Conservation (phyloP, 1,140 invertebrate genomes). For the Euborellia annulipes region DNA sequence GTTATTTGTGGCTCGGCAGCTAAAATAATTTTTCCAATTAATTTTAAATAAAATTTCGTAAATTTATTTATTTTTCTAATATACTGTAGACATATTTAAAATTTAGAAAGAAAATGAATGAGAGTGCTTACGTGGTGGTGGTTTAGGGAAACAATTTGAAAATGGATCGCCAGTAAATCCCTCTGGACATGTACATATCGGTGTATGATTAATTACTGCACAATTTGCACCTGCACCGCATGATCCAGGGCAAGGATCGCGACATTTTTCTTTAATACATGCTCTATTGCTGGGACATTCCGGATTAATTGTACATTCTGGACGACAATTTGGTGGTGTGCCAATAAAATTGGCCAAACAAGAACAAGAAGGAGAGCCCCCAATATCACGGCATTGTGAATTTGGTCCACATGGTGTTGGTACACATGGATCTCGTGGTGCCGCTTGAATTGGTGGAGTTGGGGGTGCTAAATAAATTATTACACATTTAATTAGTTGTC, state of each 20-base stretch:
- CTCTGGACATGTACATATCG: constrained; percentile 46
- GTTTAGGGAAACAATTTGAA: constrained; percentile 35
- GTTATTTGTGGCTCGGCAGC: constrained; percentile 12
- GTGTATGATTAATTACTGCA: constrained; percentile 47
- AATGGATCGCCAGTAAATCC: constrained; percentile 57
- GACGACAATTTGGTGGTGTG: constrained; percentile 50
- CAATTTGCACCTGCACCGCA: constrained; percentile 48
- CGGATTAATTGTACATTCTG: constrained; percentile 54
- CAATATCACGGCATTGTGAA: constrained; percentile 45
- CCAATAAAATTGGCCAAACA: constrained; percentile 50
- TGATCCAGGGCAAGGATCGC: constrained; percentile 50
- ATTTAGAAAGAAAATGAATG: background rate
- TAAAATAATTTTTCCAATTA: background rate
- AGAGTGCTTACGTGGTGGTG: constrained; percentile 24
- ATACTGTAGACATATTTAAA: background rate
- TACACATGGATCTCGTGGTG: constrained; percentile 42
- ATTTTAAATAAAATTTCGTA: background rate
- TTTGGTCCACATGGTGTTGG: constrained; percentile 57
- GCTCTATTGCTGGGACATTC: constrained; percentile 49
- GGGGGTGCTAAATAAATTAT: constrained; percentile 21
- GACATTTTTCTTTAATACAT: constrained; percentile 52
- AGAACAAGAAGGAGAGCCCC: constrained; percentile 45
- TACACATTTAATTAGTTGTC: too few relatives aligned
- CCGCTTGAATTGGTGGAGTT: constrained; percentile 18
- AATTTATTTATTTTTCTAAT: background rate